Evolutionary conservation across 2,797 vertebrate species (phyloP), one percentile per base, ranked within the genome.

Genomic region (Cossypha caffra): DNA sequence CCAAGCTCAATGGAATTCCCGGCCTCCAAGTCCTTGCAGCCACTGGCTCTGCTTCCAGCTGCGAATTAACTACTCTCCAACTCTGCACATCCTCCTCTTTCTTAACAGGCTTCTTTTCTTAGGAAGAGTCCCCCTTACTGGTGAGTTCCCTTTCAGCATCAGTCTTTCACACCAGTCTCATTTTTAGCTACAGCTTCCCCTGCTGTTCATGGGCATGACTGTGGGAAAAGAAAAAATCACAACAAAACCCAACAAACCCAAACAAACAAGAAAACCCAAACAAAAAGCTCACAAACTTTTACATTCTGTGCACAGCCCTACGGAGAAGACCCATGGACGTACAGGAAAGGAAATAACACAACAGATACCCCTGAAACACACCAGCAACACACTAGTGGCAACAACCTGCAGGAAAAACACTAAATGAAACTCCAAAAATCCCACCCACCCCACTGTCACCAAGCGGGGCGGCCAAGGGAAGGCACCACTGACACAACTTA

Each of bases 401-500:
- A 31, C 23, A 37, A 24, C 5, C 12, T 8, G 38, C 20, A 15
- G 28, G 23, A 67, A 35, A 71, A 51, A 0, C 14, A 10, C 11
- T 1, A 16, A 24, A 10, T 12, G 5, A 10, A 43, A 11, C 11
- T 11, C 23, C 20, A 68, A 16, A 52, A 38, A 54, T 8, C 20
- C 11, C 67, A 12, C 25, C 17, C 28, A 14, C 5, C 29, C 9
- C 21, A 1, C 57, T 11, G 25, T 2, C 50, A 15, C 1, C 4
- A 4, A 54, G 7, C 0, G 5, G 17, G 37, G 14, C 1, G 1
- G 16, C 29, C 42, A 18, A 9, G 1, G 19, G 51, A 18, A 19
- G 12, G 24, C 18, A 33, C 6, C 6, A 6, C 18, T 4, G n/a
- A 40, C 40, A 29, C 25, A 19, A 4, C 19, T 25, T 0, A 5